Evolutionary conservation across 2,888 invertebrate genomes (phyloP).

Genomic region (Eupithecia dodoneata): DNA sequence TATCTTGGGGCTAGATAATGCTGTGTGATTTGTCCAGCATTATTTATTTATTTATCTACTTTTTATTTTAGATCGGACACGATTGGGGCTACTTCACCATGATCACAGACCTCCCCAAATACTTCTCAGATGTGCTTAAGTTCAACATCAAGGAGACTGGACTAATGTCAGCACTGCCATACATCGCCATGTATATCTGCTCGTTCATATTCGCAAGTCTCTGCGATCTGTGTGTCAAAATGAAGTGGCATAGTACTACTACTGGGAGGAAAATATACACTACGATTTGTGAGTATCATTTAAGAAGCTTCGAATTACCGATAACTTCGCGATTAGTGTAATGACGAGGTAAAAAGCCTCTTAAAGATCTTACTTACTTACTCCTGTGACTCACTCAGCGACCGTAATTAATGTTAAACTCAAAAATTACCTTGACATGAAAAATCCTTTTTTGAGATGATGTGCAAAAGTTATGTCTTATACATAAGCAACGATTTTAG

Average conservation of each 20-base stretch:
- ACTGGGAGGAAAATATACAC: conserved; percentile 87
- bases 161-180: conserved; percentile 86
- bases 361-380: too few species aligned
- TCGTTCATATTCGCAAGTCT: conserved; percentile 85
- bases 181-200: conserved; percentile 86
- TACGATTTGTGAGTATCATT: conserved; percentile 82
- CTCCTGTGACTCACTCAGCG: too few species aligned
- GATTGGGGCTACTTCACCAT: conserved; percentile 88
- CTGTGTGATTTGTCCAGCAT: too few species aligned
- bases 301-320: background rate
- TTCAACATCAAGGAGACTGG: conserved; percentile 87
- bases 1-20: too few species aligned
- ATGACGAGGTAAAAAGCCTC: too few species aligned
- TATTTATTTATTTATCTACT: too few species aligned
- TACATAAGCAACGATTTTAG: too few species aligned
- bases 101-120: conserved; percentile 88
- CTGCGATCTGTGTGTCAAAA: conserved; percentile 86
- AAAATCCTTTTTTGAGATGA: too few species aligned
- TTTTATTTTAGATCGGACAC: conserved; percentile 81
- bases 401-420: too few species aligned
- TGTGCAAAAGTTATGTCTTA: too few species aligned
- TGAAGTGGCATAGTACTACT: conserved; percentile 83
- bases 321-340: too few species aligned
- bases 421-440: too few species aligned
- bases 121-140: conserved; percentile 86